Base-by-base conservation (phyloP, 2,113 vertebrate species). In the Tylochromis polylepis region DNA sequence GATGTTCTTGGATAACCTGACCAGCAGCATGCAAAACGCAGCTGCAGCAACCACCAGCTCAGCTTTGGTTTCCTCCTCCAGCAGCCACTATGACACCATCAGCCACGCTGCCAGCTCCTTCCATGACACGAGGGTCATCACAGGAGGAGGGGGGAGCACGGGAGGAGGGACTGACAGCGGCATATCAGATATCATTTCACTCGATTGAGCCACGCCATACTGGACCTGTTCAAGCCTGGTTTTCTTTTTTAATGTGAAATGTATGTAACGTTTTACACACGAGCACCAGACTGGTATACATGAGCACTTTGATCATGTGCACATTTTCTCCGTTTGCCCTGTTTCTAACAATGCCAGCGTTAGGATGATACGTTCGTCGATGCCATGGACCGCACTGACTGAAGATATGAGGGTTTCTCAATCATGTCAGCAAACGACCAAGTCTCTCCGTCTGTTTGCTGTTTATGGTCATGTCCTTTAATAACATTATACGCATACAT, bases 1-100 rank as follows among this genome's bases (percentile, higher is more conserved):
- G 96, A 98, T 99, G 97, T 99, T 98, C 96, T 96, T 99, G 96
- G 98, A 98, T 95, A 98, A 95, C 97, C 97, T 99, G 93, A 96
- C 97, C 77, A 97, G 97, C 95, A 97, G 97, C 93, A 96, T 98
- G 91, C 97, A 97, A 94, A 97, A 95, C 89, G 95, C 88, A 7
- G 82, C 96, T 77, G 96, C 95, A 87, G 91, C 96, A 95, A 97
- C 95, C 94, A 96, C 96, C 57, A 97, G 97, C 92, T 94, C 96
- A 20, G 94, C 95, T 85, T 95, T 97, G 91, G 95, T 98, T 89
- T 97, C 97, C 58, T 97, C 97, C 41, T 94, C 95, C 93, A 96
- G 97, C 96, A 95, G 97, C 95, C 97, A 93, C 22, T 96, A 96
- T 0, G 96, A 96, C 7, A 53, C 92, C 38, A 96, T 90, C 93